Evolutionary conservation across 2,113 vertebrate genomes (phyloP).

Genomic region (Perca schrenkii): DNA sequence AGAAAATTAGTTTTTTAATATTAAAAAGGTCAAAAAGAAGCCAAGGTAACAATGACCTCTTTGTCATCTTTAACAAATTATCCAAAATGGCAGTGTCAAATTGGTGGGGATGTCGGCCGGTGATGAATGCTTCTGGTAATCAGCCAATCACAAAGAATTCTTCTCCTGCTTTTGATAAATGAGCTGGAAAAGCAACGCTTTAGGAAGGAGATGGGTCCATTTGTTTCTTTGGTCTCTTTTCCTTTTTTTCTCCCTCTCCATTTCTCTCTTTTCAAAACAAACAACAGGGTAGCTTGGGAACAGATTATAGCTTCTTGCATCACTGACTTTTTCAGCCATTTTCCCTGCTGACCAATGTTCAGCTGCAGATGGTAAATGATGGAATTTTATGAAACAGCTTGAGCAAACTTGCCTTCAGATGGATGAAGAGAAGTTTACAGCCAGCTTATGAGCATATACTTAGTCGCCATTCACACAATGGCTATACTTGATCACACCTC

Average conservation of each 20-base stretch:
- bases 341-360: conserved; percentile 81
- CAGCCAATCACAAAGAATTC: conserved; percentile 94
- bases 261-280: conserved; percentile 81
- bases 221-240: conserved; percentile 80
- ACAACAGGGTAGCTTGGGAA: conserved; percentile 78
- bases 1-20: conserved; percentile 98
- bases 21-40: conserved; percentile 97
- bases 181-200: conserved; percentile 82
- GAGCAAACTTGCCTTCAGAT: conserved; percentile 66
- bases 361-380: conserved; percentile 79
- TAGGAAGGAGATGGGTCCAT: conserved; percentile 80
- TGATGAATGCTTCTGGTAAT: conserved; percentile 92
- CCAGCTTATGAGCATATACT: conserved; percentile 30
- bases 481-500: conserved; percentile 6
- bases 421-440: conserved; percentile 65
- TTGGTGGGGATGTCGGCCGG: conserved; percentile 87
- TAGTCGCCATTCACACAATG: conserved; percentile 26
- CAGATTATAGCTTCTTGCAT: conserved; percentile 85
- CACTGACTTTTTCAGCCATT: conserved; percentile 82
- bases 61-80: conserved; percentile 98
- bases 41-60: conserved; percentile 88
- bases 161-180: conserved; percentile 85
- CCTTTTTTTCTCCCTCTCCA: conserved; percentile 50
- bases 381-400: conserved; percentile 76
- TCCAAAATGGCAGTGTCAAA: conserved; percentile 93